A percentile compares a stretch with the other conserved stretches of the same genome.
phyloP scores from a whole-genome alignment of 2,888 invertebrate genomes.

The Chrysodeixis includens region DNA sequence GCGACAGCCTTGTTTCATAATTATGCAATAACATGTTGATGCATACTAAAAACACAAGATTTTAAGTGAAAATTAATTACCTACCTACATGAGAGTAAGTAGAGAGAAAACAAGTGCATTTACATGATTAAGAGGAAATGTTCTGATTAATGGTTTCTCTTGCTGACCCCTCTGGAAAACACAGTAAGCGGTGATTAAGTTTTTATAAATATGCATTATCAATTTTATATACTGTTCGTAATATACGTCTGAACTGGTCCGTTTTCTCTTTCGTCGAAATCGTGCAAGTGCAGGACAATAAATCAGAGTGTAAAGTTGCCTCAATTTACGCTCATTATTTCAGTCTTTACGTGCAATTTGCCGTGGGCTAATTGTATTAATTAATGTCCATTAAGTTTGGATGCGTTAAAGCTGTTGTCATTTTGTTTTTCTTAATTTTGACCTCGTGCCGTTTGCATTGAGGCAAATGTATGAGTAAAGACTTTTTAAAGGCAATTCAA shows the following conservation, averaged over 20 bases:
- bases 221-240: slow-evolving; percentile 85
- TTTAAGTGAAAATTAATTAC: slow-evolving; percentile 73
- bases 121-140: slow-evolving; percentile 83
- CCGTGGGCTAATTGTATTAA: slow-evolving; percentile 88
- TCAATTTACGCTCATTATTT: slow-evolving; percentile 88
- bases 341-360: slow-evolving; percentile 87
- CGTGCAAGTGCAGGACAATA: slow-evolving; percentile 86
- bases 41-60: slow-evolving; percentile 53
- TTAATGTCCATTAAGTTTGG: slow-evolving; percentile 85
- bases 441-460: slow-evolving; percentile 62
- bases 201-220: slow-evolving; percentile 88
- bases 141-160: slow-evolving; percentile 84
- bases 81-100: slow-evolving; percentile 62
- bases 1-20: slow-evolving; percentile 30
- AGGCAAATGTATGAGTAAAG: slow-evolving; percentile 45
- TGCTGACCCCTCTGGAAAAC: slow-evolving; percentile 79
- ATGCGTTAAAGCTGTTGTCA: slow-evolving; percentile 79
- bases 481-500: slow-evolving; percentile 8
- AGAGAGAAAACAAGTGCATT: slow-evolving; percentile 70
- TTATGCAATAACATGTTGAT: slow-evolving; percentile 34
- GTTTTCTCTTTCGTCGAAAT: slow-evolving; percentile 89
- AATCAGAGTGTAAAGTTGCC: slow-evolving; percentile 89
- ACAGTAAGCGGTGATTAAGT: slow-evolving; percentile 81
- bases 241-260: slow-evolving; percentile 85
- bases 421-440: slow-evolving; percentile 73